Evolutionary conservation across 2,113 vertebrate genomes (phyloP).

Genomic region (Rhizomys pruinosus): DNA sequence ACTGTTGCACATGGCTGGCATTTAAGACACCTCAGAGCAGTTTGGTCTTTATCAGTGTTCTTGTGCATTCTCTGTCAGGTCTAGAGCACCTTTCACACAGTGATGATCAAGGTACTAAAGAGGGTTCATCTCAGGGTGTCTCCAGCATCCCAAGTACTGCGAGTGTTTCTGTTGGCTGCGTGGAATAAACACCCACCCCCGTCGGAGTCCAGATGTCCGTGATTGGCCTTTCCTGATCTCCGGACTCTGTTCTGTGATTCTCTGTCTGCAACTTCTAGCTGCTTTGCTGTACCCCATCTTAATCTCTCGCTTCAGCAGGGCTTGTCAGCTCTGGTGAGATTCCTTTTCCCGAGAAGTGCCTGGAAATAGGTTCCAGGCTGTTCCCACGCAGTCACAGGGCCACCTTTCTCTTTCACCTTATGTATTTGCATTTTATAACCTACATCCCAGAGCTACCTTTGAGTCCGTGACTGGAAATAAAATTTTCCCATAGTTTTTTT

Average conservation of each 20-base stretch:
- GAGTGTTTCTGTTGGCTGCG: background rate
- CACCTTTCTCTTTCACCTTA: no score
- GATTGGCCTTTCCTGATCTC: background rate
- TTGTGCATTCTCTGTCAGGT: background rate
- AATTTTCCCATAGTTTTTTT: background rate
- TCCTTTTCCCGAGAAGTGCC: background rate
- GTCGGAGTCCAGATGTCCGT: background rate
- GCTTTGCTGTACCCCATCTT: background rate
- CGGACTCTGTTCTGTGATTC: background rate
- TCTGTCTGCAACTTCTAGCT: background rate
- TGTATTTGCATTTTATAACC: background rate
- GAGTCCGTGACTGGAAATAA: background rate
- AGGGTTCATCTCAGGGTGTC: background rate
- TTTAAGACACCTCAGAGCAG: background rate
- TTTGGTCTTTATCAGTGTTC: background rate
- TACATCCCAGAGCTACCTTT: background rate
- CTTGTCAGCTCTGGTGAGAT: background rate
- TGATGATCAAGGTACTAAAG: background rate
- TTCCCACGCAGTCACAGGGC: background rate
- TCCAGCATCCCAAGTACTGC: no score
- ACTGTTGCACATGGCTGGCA: background rate
- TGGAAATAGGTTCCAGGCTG: background rate
- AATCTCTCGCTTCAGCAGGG: background rate
- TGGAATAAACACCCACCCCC: background rate
- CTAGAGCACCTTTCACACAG: background rate